phyloP scores from a whole-genome alignment of 2,888 invertebrate genomes.

The Mamestra brassicae region DNA sequence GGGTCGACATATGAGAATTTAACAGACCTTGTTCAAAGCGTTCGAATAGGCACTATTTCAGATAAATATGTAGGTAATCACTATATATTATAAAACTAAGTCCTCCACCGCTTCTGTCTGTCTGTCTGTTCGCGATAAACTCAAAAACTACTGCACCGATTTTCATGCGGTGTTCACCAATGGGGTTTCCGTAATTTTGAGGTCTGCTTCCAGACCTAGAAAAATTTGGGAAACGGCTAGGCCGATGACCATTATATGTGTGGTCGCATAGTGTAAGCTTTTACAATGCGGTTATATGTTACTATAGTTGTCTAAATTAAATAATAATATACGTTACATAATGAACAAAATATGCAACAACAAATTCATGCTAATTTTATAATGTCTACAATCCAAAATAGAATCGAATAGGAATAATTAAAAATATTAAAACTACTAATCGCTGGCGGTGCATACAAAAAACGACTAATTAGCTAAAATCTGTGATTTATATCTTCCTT shows the following conservation, averaged over 20 bases:
- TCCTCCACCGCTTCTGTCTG: too few species aligned
- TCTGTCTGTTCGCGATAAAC: too few species aligned
- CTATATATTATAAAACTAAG: too few species aligned
- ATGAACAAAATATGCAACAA: neutral
- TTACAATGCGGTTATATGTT: neutral
- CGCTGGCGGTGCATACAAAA: constrained; percentile 34
- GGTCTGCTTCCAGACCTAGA: too few species aligned
- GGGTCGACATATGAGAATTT: too few species aligned
- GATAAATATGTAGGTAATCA: too few species aligned
- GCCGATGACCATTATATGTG: neutral
- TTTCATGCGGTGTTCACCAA: too few species aligned
- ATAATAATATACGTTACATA: neutral
- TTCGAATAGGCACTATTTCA: too few species aligned
- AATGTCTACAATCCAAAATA: neutral
- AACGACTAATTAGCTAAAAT: constrained; percentile 52
- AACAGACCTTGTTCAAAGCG: too few species aligned
- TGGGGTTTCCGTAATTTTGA: too few species aligned
- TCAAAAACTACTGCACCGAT: too few species aligned
- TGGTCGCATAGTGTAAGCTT: neutral
- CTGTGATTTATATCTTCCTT: constrained; percentile 63
- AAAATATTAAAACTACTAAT: constrained; percentile 32
- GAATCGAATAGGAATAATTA: constrained; percentile 18
- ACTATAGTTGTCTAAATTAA: neutral
- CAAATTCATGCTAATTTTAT: constrained; percentile 17
- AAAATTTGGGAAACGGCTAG: too few species aligned